These are phyloP conservation scores for Meloidogyne floridensis DNA, from an alignment of 1,140 invertebrate genomes.

Conservation along the genomic window DNA sequence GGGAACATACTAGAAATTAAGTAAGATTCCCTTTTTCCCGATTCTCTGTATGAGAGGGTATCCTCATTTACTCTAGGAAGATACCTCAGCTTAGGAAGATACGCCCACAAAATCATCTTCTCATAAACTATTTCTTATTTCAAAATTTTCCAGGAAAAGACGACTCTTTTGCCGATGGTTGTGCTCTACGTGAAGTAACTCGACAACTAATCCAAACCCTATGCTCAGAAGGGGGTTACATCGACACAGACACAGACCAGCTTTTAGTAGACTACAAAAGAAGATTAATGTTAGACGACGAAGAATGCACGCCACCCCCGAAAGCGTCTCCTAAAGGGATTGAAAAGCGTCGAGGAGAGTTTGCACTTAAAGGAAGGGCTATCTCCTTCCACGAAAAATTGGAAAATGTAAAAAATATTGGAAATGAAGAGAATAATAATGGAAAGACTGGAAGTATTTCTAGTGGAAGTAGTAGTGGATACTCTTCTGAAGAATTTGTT, in stretches of 20 bases:
- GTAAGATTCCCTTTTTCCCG: too few species aligned
- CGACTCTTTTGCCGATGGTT: conserved; percentile 43
- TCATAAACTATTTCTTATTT: background rate
- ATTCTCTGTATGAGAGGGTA: too few species aligned
- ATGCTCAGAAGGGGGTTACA: conserved; percentile 44
- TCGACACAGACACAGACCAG: conserved; percentile 40
- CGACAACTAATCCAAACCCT: conserved; percentile 40
- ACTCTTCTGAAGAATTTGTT: background rate
- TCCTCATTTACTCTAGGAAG: too few species aligned
- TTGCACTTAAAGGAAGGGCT: conserved; percentile 21
- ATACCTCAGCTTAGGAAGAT: too few species aligned
- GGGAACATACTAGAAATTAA: too few species aligned
- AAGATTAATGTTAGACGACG: conserved; percentile 34
- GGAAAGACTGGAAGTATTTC: conserved; percentile 13
- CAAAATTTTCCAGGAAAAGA: conserved; percentile 7
- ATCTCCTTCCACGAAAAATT: conserved; percentile 42
- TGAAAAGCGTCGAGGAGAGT: conserved; percentile 22
- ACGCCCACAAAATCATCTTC: too few species aligned
- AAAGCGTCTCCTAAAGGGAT: conserved; percentile 12
- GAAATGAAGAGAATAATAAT: background rate
- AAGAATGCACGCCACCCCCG: conserved; percentile 15
- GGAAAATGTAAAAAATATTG: conserved; percentile 24
- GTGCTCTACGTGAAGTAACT: conserved; percentile 41
- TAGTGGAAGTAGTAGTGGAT: conserved; percentile 10
- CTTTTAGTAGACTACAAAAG: conserved; percentile 42